These are phyloP conservation scores for Gymnothorax javanicus DNA, from an alignment of 2,797 vertebrate genomes.

Conservation along the genomic window DNA sequence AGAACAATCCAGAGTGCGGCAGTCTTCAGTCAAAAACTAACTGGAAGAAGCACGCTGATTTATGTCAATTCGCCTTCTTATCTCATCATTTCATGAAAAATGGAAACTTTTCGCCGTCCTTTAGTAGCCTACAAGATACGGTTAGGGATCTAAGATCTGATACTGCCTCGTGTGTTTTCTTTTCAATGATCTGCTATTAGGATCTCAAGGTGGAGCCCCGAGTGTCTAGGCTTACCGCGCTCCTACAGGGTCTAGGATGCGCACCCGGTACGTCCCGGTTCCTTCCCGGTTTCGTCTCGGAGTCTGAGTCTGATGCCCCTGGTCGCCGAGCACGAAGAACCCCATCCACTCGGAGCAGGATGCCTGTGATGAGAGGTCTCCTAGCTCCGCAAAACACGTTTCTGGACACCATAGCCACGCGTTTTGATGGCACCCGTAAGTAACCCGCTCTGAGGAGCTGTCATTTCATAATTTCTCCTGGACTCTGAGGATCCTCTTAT, in stretches of 20 bases:
- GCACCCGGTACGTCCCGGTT: conserved; percentile 79
- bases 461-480: background rate
- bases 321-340: conserved; percentile 69
- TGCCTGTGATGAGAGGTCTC: conserved; percentile 91
- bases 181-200: conserved; percentile 72
- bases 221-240: conserved; percentile 80
- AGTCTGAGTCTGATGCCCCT: conserved; percentile 64
- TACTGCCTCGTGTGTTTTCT: conserved; percentile 40
- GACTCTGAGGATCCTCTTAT: background rate
- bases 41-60: background rate
- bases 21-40: background rate
- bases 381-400: conserved; percentile 92
- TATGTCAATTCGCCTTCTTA: background rate
- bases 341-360: conserved; percentile 78
- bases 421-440: conserved; percentile 93
- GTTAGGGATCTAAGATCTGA: conserved; percentile 33
- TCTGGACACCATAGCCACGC: conserved; percentile 90
- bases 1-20: conserved; percentile 1
- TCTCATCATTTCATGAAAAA: background rate
- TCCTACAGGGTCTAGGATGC: conserved; percentile 82
- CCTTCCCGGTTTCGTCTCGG: conserved; percentile 73
- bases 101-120: background rate
- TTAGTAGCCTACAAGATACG: background rate
- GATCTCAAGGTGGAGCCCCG: conserved; percentile 78
- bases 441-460: conserved; percentile 43